Percentiles rank a stretch among this genome's conserved stretches.
These are phyloP conservation scores for Diachasma alloeum DNA, from an alignment of 1,140 invertebrate species.

Conservation along the genomic window DNA sequence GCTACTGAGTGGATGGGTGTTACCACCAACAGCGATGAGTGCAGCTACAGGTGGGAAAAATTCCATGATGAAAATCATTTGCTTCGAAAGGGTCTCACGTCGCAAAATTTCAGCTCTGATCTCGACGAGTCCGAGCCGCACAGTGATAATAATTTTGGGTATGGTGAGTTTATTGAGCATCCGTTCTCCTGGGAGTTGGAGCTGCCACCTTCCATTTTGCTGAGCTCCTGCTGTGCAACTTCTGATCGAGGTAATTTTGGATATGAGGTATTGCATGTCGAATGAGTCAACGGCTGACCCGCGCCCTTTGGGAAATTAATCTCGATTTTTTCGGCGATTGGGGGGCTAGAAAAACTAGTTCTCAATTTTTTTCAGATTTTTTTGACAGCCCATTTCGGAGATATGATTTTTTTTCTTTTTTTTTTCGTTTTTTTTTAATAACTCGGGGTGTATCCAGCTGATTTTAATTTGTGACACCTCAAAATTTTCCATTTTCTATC, in stretches of 20 bases:
- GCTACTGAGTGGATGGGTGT: conserved; percentile 84
- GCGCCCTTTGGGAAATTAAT: too few relatives aligned
- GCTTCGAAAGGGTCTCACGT: conserved; percentile 1
- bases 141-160: conserved; percentile 61
- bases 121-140: conserved; percentile 70
- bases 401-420: too few relatives aligned
- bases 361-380: too few relatives aligned
- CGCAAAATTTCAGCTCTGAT: conserved; percentile 69
- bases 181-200: conserved; percentile 77
- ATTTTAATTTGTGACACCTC: too few relatives aligned
- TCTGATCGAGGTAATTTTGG: conserved; percentile 75
- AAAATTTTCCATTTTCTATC: too few relatives aligned
- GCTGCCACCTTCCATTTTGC: conserved; percentile 75
- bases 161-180: conserved; percentile 66
- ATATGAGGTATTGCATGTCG: not conserved
- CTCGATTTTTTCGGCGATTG: too few relatives aligned
- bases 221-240: conserved; percentile 74
- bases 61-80: not conserved
- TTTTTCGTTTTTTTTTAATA: too few relatives aligned
- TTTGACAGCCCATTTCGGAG: too few relatives aligned
- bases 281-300: too few relatives aligned
- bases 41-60: conserved; percentile 71
- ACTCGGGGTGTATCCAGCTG: too few relatives aligned
- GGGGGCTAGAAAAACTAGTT: too few relatives aligned
- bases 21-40: conserved; percentile 87